Conservation (phyloP, 2,797 vertebrate species). For the Silurus aristotelis region DNA sequence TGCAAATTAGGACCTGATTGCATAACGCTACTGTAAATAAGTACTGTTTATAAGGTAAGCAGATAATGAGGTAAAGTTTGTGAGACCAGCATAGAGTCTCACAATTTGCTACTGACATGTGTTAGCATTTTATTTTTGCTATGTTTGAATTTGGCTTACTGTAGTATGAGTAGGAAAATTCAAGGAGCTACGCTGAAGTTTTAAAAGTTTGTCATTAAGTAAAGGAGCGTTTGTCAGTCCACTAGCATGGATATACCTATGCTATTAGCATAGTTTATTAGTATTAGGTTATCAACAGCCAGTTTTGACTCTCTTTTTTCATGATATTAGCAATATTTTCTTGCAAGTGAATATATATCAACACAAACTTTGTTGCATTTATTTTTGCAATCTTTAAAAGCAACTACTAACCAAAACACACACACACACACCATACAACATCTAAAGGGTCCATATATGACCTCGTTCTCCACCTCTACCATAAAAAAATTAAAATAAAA, state of each 20-base stretch:
- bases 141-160: not conserved
- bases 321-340: not conserved
- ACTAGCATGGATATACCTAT: not conserved
- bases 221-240: not conserved
- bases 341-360: not conserved
- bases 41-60: not conserved
- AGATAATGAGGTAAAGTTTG: not conserved
- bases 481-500: slow-evolving; percentile 42
- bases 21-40: not conserved
- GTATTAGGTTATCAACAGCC: not conserved
- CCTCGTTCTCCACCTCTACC: slow-evolving; percentile 44
- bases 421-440: slow-evolving; percentile 14
- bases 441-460: slow-evolving; percentile 33
- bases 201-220: not conserved
- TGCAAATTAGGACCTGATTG: not conserved
- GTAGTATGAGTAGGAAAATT: not conserved
- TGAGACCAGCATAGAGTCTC: not conserved
- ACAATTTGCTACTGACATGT: too few species aligned
- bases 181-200: not conserved
- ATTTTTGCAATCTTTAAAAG: not conserved
- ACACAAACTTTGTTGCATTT: not conserved
- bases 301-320: not conserved
- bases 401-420: not conserved
- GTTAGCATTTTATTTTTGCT: not conserved
- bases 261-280: not conserved